Percentiles rank a stretch among this genome's conserved stretches.
Evolutionary conservation across 2,888 invertebrate genomes (phyloP).

Genomic region (Tortrix viridana): DNA sequence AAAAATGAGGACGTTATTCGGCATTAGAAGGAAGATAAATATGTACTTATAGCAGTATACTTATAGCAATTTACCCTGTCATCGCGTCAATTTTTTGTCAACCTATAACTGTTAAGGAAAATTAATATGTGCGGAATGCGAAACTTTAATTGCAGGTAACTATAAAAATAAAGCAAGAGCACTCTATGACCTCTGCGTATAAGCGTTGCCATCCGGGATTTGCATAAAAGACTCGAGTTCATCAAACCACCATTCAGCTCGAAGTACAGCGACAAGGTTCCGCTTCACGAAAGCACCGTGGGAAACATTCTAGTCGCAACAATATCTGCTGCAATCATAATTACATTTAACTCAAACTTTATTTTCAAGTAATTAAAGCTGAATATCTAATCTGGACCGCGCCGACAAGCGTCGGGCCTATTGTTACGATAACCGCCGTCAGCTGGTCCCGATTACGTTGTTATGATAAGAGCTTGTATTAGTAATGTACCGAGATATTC

Average conservation of each 20-base stretch:
- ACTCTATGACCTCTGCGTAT: constrained; percentile 1
- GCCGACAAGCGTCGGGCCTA: constrained; percentile 1
- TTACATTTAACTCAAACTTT: constrained; percentile 37
- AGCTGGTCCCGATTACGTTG: constrained; percentile 47
- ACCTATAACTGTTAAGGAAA: not conserved
- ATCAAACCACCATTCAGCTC: constrained; percentile 45
- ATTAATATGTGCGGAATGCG: not conserved
- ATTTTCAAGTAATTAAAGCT: constrained; percentile 27
- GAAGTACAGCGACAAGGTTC: constrained; percentile 48
- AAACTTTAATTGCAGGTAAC: not conserved
- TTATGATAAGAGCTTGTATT: constrained; percentile 44
- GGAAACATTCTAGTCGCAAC: constrained; percentile 46
- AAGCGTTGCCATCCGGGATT: constrained; percentile 52
- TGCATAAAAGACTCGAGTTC: constrained; percentile 46
- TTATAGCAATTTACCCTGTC: too few relatives aligned
- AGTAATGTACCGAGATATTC: constrained; percentile 37
- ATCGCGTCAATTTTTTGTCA: too few relatives aligned
- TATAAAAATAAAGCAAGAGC: constrained; percentile 1
- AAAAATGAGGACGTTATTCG: too few relatives aligned
- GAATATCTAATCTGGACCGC: constrained; percentile 19
- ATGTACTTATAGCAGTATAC: too few relatives aligned
- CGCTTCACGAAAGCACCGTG: constrained; percentile 59
- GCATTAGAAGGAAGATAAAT: too few relatives aligned
- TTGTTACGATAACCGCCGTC: constrained; percentile 43
- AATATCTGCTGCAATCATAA: constrained; percentile 11